A percentile compares a stretch with the other conserved stretches of the same genome.
Conservation (phyloP, 1,140 invertebrate species). For the Drosophila biarmipes region DNA sequence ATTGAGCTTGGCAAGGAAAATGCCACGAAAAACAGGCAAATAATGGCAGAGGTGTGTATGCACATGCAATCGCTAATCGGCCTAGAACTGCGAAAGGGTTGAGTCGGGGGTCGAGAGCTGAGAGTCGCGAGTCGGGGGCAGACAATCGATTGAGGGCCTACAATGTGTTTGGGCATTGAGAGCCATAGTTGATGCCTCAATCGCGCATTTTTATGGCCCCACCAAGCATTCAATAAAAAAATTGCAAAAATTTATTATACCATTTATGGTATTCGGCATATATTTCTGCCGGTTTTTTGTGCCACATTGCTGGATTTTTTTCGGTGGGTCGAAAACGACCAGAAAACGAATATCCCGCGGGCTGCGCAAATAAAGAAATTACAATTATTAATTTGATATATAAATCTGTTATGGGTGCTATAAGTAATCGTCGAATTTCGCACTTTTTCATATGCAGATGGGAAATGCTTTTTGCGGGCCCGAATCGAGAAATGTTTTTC, state of each 20-base stretch:
- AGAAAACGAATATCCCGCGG: constrained; percentile 6
- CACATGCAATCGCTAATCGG: constrained; percentile 4
- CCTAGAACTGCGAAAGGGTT: constrained; percentile 6
- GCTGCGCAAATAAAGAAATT: constrained; percentile 14
- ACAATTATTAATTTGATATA: constrained; percentile 36
- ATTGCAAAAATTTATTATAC: constrained; percentile 34
- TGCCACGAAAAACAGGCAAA: not conserved
- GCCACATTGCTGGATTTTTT: constrained; percentile 2
- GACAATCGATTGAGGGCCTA: constrained; percentile 21
- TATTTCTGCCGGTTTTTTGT: not conserved
- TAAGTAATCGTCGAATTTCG: constrained; percentile 39
- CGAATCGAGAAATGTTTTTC: not conserved
- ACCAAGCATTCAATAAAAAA: constrained; percentile 27
- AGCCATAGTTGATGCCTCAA: constrained; percentile 35
- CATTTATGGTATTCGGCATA: constrained; percentile 22
- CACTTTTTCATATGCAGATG: constrained; percentile 22
- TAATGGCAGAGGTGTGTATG: not conserved
- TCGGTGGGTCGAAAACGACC: too few relatives aligned
- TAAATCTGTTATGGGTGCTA: constrained; percentile 40
- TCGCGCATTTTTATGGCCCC: constrained; percentile 38
- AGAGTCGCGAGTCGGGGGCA: too few relatives aligned
- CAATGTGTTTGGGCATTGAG: constrained; percentile 31
- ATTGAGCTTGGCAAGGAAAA: constrained; percentile 9
- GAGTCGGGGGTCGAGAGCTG: not conserved
- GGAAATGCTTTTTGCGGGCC: not conserved